Evolutionary conservation across 1,140 invertebrate genomes (phyloP), one percentile per base, ranked within the genome.

Genomic region (Orchesella cincta): DNA sequence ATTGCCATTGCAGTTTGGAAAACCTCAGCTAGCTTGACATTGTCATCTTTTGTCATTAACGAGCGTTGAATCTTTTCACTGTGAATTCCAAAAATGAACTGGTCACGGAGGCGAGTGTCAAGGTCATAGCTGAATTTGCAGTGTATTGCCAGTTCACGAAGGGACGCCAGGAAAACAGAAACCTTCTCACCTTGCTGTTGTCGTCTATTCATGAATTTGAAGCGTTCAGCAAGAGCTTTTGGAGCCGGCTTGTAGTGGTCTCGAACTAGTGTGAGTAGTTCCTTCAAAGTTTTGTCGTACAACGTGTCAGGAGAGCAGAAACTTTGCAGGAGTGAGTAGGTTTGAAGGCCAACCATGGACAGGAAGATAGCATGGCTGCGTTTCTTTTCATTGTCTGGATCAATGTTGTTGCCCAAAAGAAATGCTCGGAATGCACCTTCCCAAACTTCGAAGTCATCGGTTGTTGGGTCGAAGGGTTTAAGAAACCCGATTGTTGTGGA

Each of bases 41-140:
- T n/a, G 62, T 78, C 77, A 35, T 75, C 57, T 28, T 75, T 51
- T 16, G 39, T 52, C 28, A 78, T 71, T 0, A 71, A 0, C 26
- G 23, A 1, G 3, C 34, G 12, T 29, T 79, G 78, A 1, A 75
- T 29, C 2, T 64, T 39, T 52, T 77, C 70, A 57, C 73, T 75
- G 12, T 29, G n/a, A 0, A 81, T n/a, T 2, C 80, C 76, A 35
- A 78, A 73, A 28, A 81, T 74, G 23, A 81, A 78, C 51, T 64
- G 74, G 74, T 81, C 80, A 20, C 80, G 31, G 12, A 81, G 76
- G 1, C 39, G 70, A 20, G n/a, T 34, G 5, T 81, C 79, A 23
- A 81, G 74, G 26, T 77, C 57, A 31, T n/a, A 33, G 1, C 36
- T 57, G 73, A 80, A 81, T 34, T 78, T 78, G 31, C 79, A 81